Base-by-base conservation (phyloP, 2,797 vertebrate species). In the Antennarius maculatus region DNA sequence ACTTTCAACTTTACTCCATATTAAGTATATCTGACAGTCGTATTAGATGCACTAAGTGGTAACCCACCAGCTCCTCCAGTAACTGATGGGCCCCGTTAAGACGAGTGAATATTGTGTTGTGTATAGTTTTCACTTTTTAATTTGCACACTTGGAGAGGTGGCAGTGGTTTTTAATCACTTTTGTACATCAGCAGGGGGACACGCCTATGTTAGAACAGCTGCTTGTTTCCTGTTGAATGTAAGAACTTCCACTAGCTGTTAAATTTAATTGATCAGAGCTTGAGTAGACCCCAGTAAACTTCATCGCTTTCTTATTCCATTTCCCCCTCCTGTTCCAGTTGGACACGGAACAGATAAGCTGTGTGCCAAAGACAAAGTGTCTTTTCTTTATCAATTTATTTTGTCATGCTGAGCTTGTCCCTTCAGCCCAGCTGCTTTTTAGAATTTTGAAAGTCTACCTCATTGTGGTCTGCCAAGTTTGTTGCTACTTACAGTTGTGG, bases 371-470 rank as follows among this genome's bases (percentile, higher is more conserved):
- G 96, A 97, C 94, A 62, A 92, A 85, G 89, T 93, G 94, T 95
- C 93, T 91, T 90, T 90, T 75, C 84, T 89, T 84, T 87, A 79
- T 82, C 83, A 70, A 79, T 87, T 84, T 57, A 54, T 81, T 92
- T 90, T 91, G 90, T 93, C 92, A 92, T 89, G 95, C 96, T 96
- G 95, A 97, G 96, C 95, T 95, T 90, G 92, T 95, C 28, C 61
- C 87, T 81, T 71, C 79, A 94, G 95, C 95, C 95, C 97, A 95
- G 95, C 95, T 96, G 95, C 96, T 97, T 97, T 97, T 95, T 95
- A 94, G 94, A 94, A 94, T 96, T 94, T 96, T 94, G 95, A 96
- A 96, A 96, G 97, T 98, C 97, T 99, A 98, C 98, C 98, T 99
- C 98, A 97, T 96, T 97, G 96, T 98, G 95, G 95, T 96, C 94